Evolutionary conservation across 2,888 invertebrate species (phyloP).

Genomic region (Cephonodes hylas): DNA sequence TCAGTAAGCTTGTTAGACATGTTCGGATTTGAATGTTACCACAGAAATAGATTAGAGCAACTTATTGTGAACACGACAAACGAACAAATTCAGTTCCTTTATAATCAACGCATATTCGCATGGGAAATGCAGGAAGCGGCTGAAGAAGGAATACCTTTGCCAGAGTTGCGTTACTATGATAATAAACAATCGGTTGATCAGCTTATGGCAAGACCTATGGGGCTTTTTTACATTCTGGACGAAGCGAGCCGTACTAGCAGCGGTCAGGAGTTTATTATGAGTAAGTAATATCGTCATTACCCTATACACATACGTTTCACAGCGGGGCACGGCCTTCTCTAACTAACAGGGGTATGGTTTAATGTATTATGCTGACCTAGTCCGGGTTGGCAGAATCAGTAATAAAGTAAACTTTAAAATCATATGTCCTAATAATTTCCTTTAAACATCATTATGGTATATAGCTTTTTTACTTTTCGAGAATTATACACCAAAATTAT

Average conservation of each 20-base stretch:
- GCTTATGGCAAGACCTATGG: slow-evolving; percentile 90
- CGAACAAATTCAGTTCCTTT: slow-evolving; percentile 96
- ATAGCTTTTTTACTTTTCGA: no score
- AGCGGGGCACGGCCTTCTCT: no score
- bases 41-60: slow-evolving; percentile 92
- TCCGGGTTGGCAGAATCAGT: neutral
- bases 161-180: slow-evolving; percentile 89
- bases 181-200: slow-evolving; percentile 94
- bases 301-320: no score
- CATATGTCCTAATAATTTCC: neutral
- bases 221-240: slow-evolving; percentile 92
- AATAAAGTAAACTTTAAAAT: neutral
- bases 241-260: slow-evolving; percentile 90
- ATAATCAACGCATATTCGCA: slow-evolving; percentile 93
- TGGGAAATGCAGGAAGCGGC: slow-evolving; percentile 93
- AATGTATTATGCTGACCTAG: no score
- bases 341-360: no score
- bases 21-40: slow-evolving; percentile 96
- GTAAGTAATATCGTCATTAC: slow-evolving; percentile 75
- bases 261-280: slow-evolving; percentile 86
- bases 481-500: no score
- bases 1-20: slow-evolving; percentile 92
- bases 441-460: slow-evolving; percentile 16
- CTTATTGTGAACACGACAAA: slow-evolving; percentile 94
- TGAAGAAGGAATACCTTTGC: slow-evolving; percentile 89